Evolutionary conservation across 2,888 invertebrate genomes (phyloP).

Genomic region (Cylindroiulus punctatus): DNA sequence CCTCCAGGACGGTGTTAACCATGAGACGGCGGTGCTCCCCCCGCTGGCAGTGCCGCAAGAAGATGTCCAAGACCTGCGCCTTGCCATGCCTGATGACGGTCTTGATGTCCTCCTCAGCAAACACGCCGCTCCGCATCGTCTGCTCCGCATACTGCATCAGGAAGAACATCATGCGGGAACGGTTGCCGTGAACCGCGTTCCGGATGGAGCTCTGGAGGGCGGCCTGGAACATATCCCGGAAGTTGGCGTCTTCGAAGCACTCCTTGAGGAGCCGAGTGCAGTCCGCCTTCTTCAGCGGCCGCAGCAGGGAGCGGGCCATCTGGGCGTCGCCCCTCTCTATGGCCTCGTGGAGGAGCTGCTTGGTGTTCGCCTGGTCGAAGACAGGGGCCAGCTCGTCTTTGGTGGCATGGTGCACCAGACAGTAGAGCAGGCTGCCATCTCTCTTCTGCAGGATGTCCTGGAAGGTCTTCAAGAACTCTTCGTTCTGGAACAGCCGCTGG

Average conservation of each 20-base stretch:
- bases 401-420: constrained; percentile 15
- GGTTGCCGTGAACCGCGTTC: neutral
- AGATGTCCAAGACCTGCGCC: neutral
- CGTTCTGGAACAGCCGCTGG: neutral
- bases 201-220: neutral
- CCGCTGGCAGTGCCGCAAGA: neutral
- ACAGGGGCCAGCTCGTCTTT: neutral
- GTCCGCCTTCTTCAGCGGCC: neutral
- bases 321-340: neutral
- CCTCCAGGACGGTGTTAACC: neutral
- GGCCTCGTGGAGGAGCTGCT: neutral
- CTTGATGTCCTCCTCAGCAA: neutral
- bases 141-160: neutral
- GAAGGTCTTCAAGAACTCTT: neutral
- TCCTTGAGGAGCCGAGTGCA: neutral
- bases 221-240: neutral
- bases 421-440: constrained; percentile 35
- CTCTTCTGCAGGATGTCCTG: neutral
- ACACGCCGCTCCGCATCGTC: neutral
- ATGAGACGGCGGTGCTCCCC: neutral
- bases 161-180: neutral
- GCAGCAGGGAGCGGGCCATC: neutral
- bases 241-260: neutral
- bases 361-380: neutral
- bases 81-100: neutral